A percentile compares a stretch with the other conserved stretches of the same genome.
phyloP scores from a whole-genome alignment of 2,888 invertebrate genomes.

The Magallana nippona region DNA sequence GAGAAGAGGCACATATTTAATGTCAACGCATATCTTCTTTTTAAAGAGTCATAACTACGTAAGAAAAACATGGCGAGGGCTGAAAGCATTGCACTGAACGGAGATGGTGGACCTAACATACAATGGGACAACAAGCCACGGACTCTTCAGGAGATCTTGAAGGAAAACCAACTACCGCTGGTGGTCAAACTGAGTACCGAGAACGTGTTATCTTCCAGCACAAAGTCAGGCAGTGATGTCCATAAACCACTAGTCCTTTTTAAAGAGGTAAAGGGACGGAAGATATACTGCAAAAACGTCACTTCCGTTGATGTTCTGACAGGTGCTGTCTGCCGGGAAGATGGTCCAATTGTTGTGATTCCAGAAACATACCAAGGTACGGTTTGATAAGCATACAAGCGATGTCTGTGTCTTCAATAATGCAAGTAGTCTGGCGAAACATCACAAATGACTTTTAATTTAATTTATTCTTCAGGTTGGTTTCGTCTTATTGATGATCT shows the following conservation, averaged over 20 bases:
- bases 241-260: constrained; percentile 62
- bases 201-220: constrained; percentile 42
- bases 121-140: constrained; percentile 59
- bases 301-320: constrained; percentile 57
- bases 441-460: background rate
- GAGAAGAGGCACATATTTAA: background rate
- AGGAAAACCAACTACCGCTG: constrained; percentile 56
- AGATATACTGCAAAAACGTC: constrained; percentile 64
- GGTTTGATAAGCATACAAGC: background rate
- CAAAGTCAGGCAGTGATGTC: constrained; percentile 50
- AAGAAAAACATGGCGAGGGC: constrained; percentile 21
- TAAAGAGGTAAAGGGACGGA: constrained; percentile 58
- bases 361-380: constrained; percentile 64
- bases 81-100: background rate
- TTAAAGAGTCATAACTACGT: background rate
- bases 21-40: background rate
- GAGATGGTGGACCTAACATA: constrained; percentile 5
- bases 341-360: constrained; percentile 61
- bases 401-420: too few species aligned
- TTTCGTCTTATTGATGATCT: constrained; percentile 62
- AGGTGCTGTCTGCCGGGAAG: constrained; percentile 57
- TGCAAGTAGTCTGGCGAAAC: too few species aligned
- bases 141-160: constrained; percentile 55
- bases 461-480: constrained; percentile 59
- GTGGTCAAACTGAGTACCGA: constrained; percentile 63